Percentiles rank a stretch among this genome's conserved stretches.
Conservation (phyloP, 2,113 vertebrate genomes). For the Tonatia bakeri region DNA sequence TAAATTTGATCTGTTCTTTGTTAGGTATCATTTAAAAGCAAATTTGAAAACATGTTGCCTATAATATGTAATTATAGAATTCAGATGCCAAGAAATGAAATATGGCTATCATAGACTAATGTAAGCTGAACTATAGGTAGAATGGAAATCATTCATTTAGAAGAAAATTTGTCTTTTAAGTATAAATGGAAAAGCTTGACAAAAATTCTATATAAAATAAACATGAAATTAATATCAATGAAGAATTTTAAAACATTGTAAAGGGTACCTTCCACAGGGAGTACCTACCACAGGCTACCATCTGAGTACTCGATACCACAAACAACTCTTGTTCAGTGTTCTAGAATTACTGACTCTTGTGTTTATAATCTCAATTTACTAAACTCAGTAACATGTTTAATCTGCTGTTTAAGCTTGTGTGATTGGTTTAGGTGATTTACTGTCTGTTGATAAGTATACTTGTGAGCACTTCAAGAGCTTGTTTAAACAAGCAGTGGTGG, state of each 20-base stretch:
- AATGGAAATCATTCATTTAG: conserved; percentile 12
- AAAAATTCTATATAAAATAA: conserved; percentile 44
- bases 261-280: background rate
- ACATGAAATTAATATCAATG: conserved; percentile 37
- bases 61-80: conserved; percentile 20
- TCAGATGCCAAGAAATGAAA: conserved; percentile 28
- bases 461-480: conserved; percentile 38
- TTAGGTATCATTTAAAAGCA: conserved; percentile 34
- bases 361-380: background rate
- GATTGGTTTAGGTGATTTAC: background rate
- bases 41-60: conserved; percentile 31
- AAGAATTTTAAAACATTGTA: conserved; percentile 18
- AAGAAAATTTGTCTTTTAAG: conserved; percentile 37
- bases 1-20: conserved; percentile 36
- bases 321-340: background rate
- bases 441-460: background rate
- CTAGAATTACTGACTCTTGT: background rate
- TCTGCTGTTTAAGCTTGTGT: conserved; percentile 9
- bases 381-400: background rate
- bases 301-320: background rate
- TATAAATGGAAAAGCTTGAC: conserved; percentile 40
- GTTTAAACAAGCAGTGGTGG: background rate
- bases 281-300: background rate
- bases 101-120: background rate
- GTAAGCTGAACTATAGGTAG: background rate